phyloP scores from a whole-genome alignment of 2,113 vertebrate species.

The Egretta garzetta region DNA sequence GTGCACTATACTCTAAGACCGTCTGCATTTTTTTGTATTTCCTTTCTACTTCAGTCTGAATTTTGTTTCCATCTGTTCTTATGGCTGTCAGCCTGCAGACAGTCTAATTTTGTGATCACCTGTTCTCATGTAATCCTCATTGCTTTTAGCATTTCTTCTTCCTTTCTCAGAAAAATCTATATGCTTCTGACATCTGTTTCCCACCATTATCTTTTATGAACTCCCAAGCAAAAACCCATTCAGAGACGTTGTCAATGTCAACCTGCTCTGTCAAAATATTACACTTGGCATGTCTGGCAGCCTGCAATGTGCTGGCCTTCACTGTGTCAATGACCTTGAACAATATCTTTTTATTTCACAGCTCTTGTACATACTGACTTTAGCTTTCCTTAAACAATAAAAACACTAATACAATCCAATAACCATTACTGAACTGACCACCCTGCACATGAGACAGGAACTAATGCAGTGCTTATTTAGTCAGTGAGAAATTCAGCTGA shows the following conservation, averaged over 20 bases:
- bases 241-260: neutral
- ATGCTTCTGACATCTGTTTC: slow-evolving; percentile 27
- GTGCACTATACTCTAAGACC: neutral
- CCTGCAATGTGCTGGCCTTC: neutral
- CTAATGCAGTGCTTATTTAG: neutral
- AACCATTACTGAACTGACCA: neutral
- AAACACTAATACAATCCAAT: neutral
- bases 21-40: neutral
- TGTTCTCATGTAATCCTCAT: slow-evolving; percentile 30
- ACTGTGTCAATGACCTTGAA: neutral
- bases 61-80: slow-evolving; percentile 34
- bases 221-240: slow-evolving; percentile 25
- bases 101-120: slow-evolving; percentile 47
- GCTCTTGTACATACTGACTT: neutral
- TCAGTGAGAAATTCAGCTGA: neutral
- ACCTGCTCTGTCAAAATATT: slow-evolving; percentile 1
- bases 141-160: neutral
- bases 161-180: slow-evolving; percentile 14
- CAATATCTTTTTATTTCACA: neutral
- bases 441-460: neutral
- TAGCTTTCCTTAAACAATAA: neutral
- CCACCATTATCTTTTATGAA: slow-evolving; percentile 29
- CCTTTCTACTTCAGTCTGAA: slow-evolving; percentile 7
- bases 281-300: neutral
- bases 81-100: slow-evolving; percentile 39